Percentiles rank a stretch among this genome's conserved stretches.
phyloP scores from a whole-genome alignment of 2,888 invertebrate species.

The Herminia tarsipennalis region DNA sequence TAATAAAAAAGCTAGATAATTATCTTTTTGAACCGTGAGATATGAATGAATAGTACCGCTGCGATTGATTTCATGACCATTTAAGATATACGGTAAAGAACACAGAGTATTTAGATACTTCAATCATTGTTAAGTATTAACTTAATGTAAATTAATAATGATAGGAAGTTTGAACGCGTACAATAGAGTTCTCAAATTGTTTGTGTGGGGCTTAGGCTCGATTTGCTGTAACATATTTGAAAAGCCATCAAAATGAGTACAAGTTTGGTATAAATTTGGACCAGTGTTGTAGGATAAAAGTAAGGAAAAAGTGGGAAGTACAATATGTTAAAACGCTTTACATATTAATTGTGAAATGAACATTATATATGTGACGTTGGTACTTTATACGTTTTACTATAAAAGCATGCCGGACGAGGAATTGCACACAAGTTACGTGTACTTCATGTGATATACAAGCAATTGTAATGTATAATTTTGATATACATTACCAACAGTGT shows the following conservation, averaged over 20 bases:
- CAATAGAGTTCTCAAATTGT: constrained; percentile 53
- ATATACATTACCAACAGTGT: constrained; percentile 35
- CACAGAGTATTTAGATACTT: constrained; percentile 24
- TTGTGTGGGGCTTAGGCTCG: constrained; percentile 59
- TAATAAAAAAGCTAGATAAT: too few species aligned
- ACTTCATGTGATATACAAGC: constrained; percentile 45
- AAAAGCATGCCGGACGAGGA: constrained; percentile 29
- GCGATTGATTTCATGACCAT: neutral
- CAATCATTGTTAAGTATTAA: constrained; percentile 24
- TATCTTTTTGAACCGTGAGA: neutral
- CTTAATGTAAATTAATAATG: constrained; percentile 34
- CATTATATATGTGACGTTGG: constrained; percentile 40
- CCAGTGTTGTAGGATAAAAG: constrained; percentile 35
- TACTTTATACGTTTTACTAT: constrained; percentile 38
- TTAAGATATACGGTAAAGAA: neutral
- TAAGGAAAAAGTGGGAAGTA: constrained; percentile 40
- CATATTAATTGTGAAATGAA: constrained; percentile 37
- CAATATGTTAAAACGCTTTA: constrained; percentile 36
- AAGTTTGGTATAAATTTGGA: constrained; percentile 41
- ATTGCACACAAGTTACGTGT: constrained; percentile 35
- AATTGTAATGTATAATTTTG: constrained; percentile 40
- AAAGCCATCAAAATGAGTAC: constrained; percentile 46
- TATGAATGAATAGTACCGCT: neutral
- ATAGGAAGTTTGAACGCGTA: constrained; percentile 16
- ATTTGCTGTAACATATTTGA: constrained; percentile 45